Evolutionary conservation across 2,113 vertebrate species (phyloP), one percentile per base, ranked within the genome.

Genomic region (Patagioenas fasciata): DNA sequence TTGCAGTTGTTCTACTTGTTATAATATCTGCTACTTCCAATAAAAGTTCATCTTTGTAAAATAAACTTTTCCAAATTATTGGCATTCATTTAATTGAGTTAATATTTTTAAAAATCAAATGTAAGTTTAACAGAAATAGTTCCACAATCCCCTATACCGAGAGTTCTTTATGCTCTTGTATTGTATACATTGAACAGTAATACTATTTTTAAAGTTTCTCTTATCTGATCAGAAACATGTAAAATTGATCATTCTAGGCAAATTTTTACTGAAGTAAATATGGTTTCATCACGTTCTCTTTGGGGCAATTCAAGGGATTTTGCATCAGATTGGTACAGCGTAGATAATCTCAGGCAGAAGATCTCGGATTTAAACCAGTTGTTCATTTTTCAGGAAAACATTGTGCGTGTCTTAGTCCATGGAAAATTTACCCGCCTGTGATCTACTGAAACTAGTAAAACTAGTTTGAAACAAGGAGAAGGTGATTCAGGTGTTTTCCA

Each of bases 111-210:
- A 9, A 64, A 91, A 57, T 21, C 5, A 90, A 83, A 42, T 38
- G 26, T 67, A 20, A 38, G 4, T 1, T 31, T 54, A 64, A 66
- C 19, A 50, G 28, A 78, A 50, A 3, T n/a, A 48, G 26, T 71
- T 86, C 6, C 6, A 51, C 19, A 58, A 18, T 7, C 5, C 1
- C 8, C 4, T 36, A 1, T 21, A 23, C 0, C 58, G 26, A 20
- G 3, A 50, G 0, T 3, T 54, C 3, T 47, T 50, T 6, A 28
- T 38, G 21, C 2, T 28, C 1, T 78, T 71, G 20, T 4, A 1
- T 15, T 53, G 2, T 72, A 2, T 29, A 23, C 3, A 38, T 6
- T 58, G 15, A 79, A 44, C 6, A 23, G 0, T 32, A 16, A 6
- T 21, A 14, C 5, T 34, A 7, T 44, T 36, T 38, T 32, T 47